A percentile compares a stretch with the other conserved stretches of the same genome.
Evolutionary conservation across 2,113 vertebrate genomes (phyloP).

Genomic region (Tetraodon nigroviridis): DNA sequence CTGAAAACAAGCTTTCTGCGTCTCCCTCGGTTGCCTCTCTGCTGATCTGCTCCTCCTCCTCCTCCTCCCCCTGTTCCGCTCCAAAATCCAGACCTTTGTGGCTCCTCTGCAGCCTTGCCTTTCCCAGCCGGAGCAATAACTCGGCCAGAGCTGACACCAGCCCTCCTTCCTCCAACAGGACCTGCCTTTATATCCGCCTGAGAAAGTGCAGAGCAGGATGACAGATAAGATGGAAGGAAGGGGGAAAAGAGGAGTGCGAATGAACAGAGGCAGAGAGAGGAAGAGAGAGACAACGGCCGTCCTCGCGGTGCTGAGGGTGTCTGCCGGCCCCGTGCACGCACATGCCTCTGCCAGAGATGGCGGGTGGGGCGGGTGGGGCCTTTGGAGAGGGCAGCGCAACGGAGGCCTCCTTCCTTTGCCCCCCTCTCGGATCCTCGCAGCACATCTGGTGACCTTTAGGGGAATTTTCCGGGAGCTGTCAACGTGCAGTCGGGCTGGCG

Average conservation of each 20-base stretch:
- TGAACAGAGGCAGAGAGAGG: conserved; percentile 46
- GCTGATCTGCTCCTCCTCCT: conserved; percentile 16
- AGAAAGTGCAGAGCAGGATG: conserved; percentile 42
- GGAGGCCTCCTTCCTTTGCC: conserved; percentile 55
- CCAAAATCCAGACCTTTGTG: conserved; percentile 10
- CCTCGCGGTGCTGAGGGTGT: conserved; percentile 49
- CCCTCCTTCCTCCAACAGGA: conserved; percentile 41
- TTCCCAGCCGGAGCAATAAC: conserved; percentile 28
- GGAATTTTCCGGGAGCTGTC: conserved; percentile 31
- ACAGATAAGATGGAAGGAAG: conserved; percentile 24
- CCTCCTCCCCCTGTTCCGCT: conserved; percentile 13
- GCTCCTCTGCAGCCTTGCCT: conserved; percentile 20
- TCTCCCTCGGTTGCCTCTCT: conserved; percentile 14
- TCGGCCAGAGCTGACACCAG: conserved; percentile 59
- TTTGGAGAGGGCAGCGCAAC: conserved; percentile 34
- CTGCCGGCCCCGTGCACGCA: conserved; percentile 41
- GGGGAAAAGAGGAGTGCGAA: conserved; percentile 29
- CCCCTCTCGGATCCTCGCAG: conserved; percentile 22
- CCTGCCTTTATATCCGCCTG: conserved; percentile 44
- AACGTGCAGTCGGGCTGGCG: not conserved
- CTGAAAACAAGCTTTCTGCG: conserved; percentile 24
- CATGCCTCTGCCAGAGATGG: conserved; percentile 48
- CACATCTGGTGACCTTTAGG: conserved; percentile 63
- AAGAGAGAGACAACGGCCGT: conserved; percentile 47
- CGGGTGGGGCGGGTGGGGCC: conserved; percentile 14